These are phyloP conservation scores for Lycopodina hypogea DNA, from an alignment of 37 sponge, comb jelly and placozoan genomes.

Conservation along the genomic window DNA sequence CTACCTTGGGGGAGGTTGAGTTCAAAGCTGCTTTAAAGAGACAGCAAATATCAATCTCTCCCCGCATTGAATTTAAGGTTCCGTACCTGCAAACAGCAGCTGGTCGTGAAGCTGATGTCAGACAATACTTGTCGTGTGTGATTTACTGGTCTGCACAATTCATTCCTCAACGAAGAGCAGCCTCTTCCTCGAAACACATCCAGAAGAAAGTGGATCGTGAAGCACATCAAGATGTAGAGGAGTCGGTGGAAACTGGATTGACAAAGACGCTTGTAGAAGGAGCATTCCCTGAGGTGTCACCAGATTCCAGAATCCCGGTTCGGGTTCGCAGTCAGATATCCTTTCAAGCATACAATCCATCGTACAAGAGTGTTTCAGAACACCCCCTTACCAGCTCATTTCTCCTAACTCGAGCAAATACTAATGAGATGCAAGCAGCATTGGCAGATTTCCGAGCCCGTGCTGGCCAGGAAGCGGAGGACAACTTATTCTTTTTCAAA, in stretches of 20 bases:
- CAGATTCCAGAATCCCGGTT: too few relatives aligned
- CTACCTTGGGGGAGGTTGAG: slow-evolving; percentile 8
- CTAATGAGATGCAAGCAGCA: slow-evolving; percentile 58
- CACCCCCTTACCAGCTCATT: slow-evolving; percentile 64
- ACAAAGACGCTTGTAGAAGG: not conserved
- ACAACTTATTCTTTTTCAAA: slow-evolving; percentile 51
- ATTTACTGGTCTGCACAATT: slow-evolving; percentile 82
- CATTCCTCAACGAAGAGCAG: slow-evolving; percentile 1
- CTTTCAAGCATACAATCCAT: not conserved
- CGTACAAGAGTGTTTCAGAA: slow-evolving; percentile 60
- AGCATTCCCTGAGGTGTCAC: not conserved
- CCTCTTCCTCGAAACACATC: not conserved
- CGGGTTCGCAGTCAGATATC: too few relatives aligned
- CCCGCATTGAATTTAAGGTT: slow-evolving; percentile 34
- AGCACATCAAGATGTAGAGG: not conserved
- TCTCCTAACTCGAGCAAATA: slow-evolving; percentile 36
- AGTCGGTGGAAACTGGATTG: slow-evolving; percentile 11
- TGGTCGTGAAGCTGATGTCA: slow-evolving; percentile 30
- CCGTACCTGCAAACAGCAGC: slow-evolving; percentile 62
- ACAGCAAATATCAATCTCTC: slow-evolving; percentile 70
- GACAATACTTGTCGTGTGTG: slow-evolving; percentile 50
- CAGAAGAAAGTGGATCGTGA: not conserved
- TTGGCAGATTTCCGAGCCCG: slow-evolving; percentile 72
- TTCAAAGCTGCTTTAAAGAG: slow-evolving; percentile 18
- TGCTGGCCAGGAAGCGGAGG: slow-evolving; percentile 29